Evolutionary conservation across 2,797 vertebrate species (phyloP).

Genomic region (Astyanax mexicanus): DNA sequence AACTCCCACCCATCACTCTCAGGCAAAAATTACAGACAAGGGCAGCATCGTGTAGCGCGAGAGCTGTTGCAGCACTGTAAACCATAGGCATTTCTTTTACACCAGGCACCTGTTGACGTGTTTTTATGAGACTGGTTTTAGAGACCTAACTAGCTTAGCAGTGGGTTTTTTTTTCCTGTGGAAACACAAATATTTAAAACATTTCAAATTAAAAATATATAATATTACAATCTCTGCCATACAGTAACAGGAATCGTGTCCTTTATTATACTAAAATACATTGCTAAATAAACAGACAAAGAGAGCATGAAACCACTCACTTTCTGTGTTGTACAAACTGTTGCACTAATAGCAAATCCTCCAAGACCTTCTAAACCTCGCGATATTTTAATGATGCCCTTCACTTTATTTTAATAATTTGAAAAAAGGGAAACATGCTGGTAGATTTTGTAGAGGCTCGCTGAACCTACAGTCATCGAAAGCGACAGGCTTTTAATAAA

Average conservation of each 20-base stretch:
- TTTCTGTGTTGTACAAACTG: not conserved
- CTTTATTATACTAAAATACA: no score
- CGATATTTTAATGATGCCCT: not conserved
- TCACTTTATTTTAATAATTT: not conserved
- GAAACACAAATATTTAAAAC: no score
- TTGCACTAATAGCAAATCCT: not conserved
- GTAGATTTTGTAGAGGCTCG: not conserved
- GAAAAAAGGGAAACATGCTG: not conserved
- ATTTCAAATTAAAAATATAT: no score
- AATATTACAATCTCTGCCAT: no score
- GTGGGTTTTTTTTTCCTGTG: conserved; percentile 1
- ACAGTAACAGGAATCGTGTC: not conserved
- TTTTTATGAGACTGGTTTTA: conserved; percentile 40
- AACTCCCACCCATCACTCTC: conserved; percentile 32
- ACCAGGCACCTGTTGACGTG: conserved; percentile 44
- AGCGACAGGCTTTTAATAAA: not conserved
- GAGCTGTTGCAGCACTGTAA: conserved; percentile 26
- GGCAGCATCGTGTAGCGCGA: conserved; percentile 24
- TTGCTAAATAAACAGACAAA: not conserved
- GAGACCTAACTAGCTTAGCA: not conserved
- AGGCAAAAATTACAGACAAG: conserved; percentile 52
- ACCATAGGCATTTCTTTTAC: conserved; percentile 36
- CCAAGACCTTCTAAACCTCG: not conserved
- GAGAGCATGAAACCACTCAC: not conserved
- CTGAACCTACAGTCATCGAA: not conserved